Evolutionary conservation across 2,113 vertebrate genomes (phyloP).

Genomic region (Benitochromis conjunctus): DNA sequence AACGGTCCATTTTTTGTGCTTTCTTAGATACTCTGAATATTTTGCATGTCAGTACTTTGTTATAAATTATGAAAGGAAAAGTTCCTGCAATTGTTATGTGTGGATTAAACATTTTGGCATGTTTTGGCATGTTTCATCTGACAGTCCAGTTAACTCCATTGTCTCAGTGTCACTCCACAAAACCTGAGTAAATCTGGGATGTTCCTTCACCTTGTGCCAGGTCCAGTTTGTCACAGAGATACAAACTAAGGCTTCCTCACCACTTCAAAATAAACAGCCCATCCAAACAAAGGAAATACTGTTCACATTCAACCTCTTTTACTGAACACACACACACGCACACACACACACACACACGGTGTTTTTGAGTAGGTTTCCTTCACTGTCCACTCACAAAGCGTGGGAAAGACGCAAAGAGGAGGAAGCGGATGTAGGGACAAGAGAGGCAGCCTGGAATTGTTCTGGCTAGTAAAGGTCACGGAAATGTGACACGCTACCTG

Average conservation of each 20-base stretch:
- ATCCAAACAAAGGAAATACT: conserved; percentile 74
- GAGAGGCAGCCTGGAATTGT: conserved; percentile 77
- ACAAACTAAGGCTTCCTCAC: conserved; percentile 44
- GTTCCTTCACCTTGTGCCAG: conserved; percentile 56
- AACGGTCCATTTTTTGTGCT: neutral
- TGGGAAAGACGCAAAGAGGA: conserved; percentile 76
- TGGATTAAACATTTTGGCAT: conserved; percentile 28
- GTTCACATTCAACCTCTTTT: conserved; percentile 12
- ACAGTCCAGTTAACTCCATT: conserved; percentile 3
- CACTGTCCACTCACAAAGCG: conserved; percentile 70
- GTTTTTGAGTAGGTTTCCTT: conserved; percentile 75
- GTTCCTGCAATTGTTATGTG: conserved; percentile 32
- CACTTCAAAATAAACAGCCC: conserved; percentile 65
- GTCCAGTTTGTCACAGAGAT: conserved; percentile 38
- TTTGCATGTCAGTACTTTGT: neutral
- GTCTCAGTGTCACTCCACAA: conserved; percentile 28
- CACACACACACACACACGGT: neutral
- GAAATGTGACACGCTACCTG: conserved; percentile 77
- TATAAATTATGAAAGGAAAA: neutral
- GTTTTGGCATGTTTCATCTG: conserved; percentile 34
- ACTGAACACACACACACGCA: neutral
- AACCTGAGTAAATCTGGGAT: conserved; percentile 49
- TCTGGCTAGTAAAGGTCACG: conserved; percentile 74
- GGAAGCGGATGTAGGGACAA: conserved; percentile 72
- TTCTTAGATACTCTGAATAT: neutral